A percentile compares a stretch with the other conserved stretches of the same genome.
Conservation (phyloP, 2,888 invertebrate species). For the Agonopterix heracliana region DNA sequence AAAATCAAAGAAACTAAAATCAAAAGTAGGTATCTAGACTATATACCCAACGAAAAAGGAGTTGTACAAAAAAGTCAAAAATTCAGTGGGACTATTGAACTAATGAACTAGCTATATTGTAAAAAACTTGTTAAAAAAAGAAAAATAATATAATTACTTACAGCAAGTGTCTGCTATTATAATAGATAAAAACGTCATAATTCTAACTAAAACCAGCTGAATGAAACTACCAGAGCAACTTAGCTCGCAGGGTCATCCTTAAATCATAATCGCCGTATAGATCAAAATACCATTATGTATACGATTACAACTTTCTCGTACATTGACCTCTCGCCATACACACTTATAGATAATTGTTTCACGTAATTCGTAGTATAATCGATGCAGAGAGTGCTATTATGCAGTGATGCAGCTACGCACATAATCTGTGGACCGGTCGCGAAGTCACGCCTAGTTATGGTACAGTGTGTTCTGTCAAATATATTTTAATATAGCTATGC, state of each 20-base stretch:
- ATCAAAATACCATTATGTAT: slow-evolving; percentile 33
- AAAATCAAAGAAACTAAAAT: too few species aligned
- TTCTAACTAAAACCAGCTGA: background rate
- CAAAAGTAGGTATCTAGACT: too few species aligned
- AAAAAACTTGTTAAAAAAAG: too few species aligned
- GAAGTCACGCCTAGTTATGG: slow-evolving; percentile 47
- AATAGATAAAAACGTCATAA: too few species aligned
- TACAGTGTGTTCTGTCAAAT: slow-evolving; percentile 27
- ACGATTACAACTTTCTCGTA: background rate
- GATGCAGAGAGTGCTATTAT: slow-evolving; percentile 41
- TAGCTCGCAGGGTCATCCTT: background rate
- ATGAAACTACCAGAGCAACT: background rate
- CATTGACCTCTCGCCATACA: slow-evolving; percentile 2
- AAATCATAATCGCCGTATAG: slow-evolving; percentile 28
- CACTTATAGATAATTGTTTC: slow-evolving; percentile 42
- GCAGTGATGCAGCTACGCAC: slow-evolving; percentile 35
- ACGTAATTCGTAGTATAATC: slow-evolving; percentile 46
- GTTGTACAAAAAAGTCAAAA: too few species aligned
- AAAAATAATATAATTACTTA: too few species aligned
- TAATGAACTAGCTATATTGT: too few species aligned
- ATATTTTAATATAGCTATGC: background rate
- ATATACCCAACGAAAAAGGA: too few species aligned
- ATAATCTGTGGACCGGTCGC: slow-evolving; percentile 58
- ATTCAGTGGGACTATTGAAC: too few species aligned
- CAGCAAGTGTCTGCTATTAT: too few species aligned